These are phyloP conservation scores for Myxocyprinus asiaticus DNA, from an alignment of 2,113 vertebrate species.

Conservation along the genomic window DNA sequence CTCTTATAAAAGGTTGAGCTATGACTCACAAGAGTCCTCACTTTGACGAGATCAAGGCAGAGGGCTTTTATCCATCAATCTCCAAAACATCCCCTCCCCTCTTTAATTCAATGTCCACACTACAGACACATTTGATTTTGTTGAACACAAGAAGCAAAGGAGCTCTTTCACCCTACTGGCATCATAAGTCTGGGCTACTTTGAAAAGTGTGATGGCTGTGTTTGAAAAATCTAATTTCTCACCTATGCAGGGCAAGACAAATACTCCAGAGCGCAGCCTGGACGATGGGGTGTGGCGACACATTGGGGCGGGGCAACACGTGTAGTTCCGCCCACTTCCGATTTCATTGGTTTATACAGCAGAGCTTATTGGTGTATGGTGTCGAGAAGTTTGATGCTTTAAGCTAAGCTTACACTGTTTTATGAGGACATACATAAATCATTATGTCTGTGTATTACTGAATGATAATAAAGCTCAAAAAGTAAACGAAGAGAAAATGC, in stretches of 20 bases:
- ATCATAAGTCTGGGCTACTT: slow-evolving; percentile 72
- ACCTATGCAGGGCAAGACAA: slow-evolving; percentile 57
- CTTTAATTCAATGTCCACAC: slow-evolving; percentile 62
- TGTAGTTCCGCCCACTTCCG: too few species aligned
- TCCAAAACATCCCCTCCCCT: slow-evolving; percentile 55
- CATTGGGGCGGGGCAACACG: too few species aligned
- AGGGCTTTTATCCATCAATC: slow-evolving; percentile 48
- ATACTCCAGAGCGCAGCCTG: too few species aligned
- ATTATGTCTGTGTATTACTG: too few species aligned
- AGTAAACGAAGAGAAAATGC: too few species aligned
- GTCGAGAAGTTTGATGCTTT: too few species aligned
- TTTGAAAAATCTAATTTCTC: slow-evolving; percentile 66
- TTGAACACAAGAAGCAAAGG: slow-evolving; percentile 60
- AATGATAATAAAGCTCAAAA: too few species aligned
- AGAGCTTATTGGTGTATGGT: too few species aligned
- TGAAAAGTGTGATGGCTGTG: slow-evolving; percentile 64
- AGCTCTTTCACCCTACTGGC: slow-evolving; percentile 66
- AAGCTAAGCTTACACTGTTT: too few species aligned
- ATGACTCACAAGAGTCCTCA: slow-evolving; percentile 65
- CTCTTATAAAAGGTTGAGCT: slow-evolving; percentile 64
- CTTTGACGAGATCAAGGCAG: slow-evolving; percentile 59
- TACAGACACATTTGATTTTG: slow-evolving; percentile 62
- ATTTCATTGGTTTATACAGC: too few species aligned
- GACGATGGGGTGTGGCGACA: too few species aligned
- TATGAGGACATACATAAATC: too few species aligned